Evolutionary conservation across 2,113 vertebrate genomes (phyloP).

Genomic region (Caranx melampygus): DNA sequence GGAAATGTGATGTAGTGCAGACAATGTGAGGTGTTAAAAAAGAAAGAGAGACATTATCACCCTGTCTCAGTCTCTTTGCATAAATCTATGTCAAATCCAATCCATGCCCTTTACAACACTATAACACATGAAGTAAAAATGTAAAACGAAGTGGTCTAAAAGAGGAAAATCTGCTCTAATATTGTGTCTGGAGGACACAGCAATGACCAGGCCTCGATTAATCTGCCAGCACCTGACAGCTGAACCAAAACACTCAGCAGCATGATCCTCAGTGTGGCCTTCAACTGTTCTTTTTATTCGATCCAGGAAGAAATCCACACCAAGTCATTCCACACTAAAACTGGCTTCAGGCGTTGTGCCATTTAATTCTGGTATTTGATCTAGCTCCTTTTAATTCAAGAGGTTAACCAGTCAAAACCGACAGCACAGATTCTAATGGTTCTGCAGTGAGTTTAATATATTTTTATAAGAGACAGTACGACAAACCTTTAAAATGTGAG

Average conservation of each 20-base stretch:
- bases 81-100: not conserved
- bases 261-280: not conserved
- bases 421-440: not conserved
- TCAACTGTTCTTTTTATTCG: not conserved
- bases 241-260: not conserved
- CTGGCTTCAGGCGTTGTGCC: not conserved
- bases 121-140: no score
- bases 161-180: not conserved
- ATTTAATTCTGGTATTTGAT: no score
- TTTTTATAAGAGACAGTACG: not conserved
- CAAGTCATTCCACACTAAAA: not conserved
- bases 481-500: no score
- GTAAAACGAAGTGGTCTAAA: not conserved
- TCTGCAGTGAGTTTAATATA: not conserved
- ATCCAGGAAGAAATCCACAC: not conserved
- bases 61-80: not conserved
- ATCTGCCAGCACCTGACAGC: not conserved
- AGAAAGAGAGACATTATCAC: not conserved
- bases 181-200: no score
- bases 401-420: no score
- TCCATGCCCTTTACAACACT: no score
- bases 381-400: no score
- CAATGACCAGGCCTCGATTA: not conserved
- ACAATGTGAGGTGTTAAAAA: not conserved
- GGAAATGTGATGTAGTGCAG: conserved; percentile 6